Evolutionary conservation across 2,113 vertebrate species (phyloP), one percentile per base, ranked within the genome.

Genomic region (Zeus faber): DNA sequence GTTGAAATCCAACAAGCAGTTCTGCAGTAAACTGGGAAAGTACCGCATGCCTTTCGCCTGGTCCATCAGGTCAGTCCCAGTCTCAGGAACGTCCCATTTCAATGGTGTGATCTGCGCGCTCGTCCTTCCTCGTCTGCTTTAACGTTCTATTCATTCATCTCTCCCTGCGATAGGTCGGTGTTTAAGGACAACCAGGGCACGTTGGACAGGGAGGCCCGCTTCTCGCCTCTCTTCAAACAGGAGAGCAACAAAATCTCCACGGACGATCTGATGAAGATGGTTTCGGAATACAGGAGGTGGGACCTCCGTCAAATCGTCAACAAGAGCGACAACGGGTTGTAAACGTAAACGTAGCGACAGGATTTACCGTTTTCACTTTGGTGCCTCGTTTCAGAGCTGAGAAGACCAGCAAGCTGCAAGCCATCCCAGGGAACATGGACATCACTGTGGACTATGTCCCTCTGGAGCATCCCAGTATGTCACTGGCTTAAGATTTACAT

Each of bases 31-130:
- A 78, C 72, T 99, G 75, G 97, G 95, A 8, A 98, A 93, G 70
- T 99, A 98, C 70, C 92, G 90, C 1, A 99, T 99, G 96, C 97
- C 97, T 0, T 99, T 99, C 60, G 97, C 96, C n/a, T 99, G 97
- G 97, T 92, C 94, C 0, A 85, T 96, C 54, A 93, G 97, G 97
- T 99, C 85, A 53, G 94, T 86, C 17, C 33, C 20, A 11, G 8
- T 22, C 1, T 1, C 29, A 27, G 1, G 31, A 33, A 33, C 31
- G 5, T 33, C 31, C 13, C 4, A 8, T 33, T 33, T 33, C 9
- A 5, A 31, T 2, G 29, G 11, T 31, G 29, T 31, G 11, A n/a
- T n/a, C n/a, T n/a, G n/a, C n/a, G n/a, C n/a, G n/a, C n/a, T n/a
- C n/a, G n/a, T n/a, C n/a, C n/a, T n/a, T n/a, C n/a, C n/a, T n/a